These are phyloP conservation scores for Apis dorsata DNA, from an alignment of 1,140 invertebrate species.

Conservation along the genomic window DNA sequence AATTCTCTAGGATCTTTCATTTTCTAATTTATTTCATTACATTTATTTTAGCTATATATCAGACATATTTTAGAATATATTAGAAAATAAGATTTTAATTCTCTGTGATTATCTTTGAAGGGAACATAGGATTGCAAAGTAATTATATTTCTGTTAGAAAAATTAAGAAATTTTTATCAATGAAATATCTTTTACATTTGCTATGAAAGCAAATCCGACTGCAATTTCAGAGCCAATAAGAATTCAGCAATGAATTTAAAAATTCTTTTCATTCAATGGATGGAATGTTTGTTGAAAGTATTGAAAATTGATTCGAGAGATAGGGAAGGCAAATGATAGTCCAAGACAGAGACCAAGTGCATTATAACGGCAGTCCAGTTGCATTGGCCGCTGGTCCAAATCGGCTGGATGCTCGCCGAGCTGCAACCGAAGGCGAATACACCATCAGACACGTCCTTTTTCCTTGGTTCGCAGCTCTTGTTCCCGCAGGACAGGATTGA, in stretches of 20 bases:
- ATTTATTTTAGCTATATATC: neutral
- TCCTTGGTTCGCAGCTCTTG: slow-evolving; percentile 39
- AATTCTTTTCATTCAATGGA: neutral
- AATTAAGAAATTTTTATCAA: neutral
- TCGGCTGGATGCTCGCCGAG: slow-evolving; percentile 27
- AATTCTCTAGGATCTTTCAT: neutral
- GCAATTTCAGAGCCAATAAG: neutral
- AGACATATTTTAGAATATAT: no score
- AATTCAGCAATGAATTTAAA: neutral
- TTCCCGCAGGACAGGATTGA: slow-evolving; percentile 61
- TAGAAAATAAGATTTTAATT: neutral
- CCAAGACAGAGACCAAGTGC: neutral
- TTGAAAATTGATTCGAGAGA: neutral
- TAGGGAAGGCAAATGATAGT: neutral
- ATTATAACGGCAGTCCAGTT: slow-evolving; percentile 1
- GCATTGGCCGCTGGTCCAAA: slow-evolving; percentile 37
- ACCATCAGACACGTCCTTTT: slow-evolving; percentile 52
- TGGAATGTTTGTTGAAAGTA: neutral
- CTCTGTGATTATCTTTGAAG: no score
- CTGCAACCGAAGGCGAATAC: slow-evolving; percentile 27
- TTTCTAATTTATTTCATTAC: neutral
- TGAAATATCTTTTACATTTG: neutral
- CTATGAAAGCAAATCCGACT: neutral
- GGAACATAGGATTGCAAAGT: no score
- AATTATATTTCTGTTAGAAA: neutral